These are phyloP conservation scores for Acipenser ruthenus DNA, from an alignment of 2,797 vertebrate genomes.

Conservation along the genomic window DNA sequence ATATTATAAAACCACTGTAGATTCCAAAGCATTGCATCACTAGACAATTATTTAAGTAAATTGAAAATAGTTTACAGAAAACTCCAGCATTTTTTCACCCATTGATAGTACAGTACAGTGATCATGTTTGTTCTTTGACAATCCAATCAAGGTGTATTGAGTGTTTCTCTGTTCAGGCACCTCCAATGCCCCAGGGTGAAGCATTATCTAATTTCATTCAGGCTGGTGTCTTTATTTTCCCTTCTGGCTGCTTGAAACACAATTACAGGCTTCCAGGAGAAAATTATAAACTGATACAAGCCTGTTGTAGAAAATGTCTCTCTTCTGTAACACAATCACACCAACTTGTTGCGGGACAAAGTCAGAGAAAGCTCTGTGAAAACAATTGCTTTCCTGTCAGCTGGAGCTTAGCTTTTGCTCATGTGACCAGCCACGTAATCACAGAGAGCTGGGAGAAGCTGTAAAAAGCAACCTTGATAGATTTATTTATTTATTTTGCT, in stretches of 20 bases:
- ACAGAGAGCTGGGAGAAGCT: background rate
- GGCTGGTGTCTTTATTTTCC: conserved; percentile 25
- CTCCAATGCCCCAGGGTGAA: conserved; percentile 18
- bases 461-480: too few relatives aligned
- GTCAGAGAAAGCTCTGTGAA: background rate
- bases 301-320: conserved; percentile 12
- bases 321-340: conserved; percentile 20
- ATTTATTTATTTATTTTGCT: conserved; percentile 21
- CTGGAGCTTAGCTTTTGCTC: background rate
- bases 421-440: background rate
- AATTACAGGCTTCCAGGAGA: conserved; percentile 15
- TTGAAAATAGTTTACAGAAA: too few relatives aligned
- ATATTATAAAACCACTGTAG: too few relatives aligned
- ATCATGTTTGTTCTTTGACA: background rate
- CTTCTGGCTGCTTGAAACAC: conserved; percentile 17
- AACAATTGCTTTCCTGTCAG: background rate
- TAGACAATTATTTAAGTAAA: too few relatives aligned
- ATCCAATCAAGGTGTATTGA: background rate
- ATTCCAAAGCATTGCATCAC: too few relatives aligned
- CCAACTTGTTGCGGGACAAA: conserved; percentile 14
- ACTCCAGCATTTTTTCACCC: background rate
- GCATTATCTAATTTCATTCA: conserved; percentile 23
- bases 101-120: background rate
- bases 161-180: conserved; percentile 14
- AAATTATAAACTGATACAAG: conserved; percentile 22